A percentile compares a stretch with the other conserved stretches of the same genome.
phyloP scores from a whole-genome alignment of 2,888 invertebrate genomes.

The Chesias legatella region DNA sequence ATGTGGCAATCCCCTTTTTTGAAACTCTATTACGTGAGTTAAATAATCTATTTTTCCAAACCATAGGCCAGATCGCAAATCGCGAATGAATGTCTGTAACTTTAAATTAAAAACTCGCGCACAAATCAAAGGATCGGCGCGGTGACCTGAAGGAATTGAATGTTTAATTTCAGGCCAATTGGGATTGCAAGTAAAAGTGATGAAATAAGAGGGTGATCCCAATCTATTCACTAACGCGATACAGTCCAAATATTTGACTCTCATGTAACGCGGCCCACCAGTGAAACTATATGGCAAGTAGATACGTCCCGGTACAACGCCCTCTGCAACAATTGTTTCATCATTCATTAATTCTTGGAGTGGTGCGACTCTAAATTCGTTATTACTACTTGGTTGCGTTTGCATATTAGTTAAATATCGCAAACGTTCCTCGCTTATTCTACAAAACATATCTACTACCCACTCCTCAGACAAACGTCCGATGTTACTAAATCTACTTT shows the following conservation, averaged over 20 bases:
- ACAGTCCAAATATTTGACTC: not conserved
- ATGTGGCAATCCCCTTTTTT: constrained; percentile 6
- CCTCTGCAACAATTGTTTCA: not conserved
- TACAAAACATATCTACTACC: not conserved
- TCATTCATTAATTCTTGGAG: constrained; percentile 2
- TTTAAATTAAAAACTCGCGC: constrained; percentile 1
- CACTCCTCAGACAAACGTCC: constrained; percentile 1
- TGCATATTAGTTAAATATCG: too few relatives aligned
- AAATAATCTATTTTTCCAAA: constrained; percentile 2
- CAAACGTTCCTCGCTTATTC: too few relatives aligned
- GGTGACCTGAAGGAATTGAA: not conserved
- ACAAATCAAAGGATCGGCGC: not conserved
- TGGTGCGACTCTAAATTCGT: not conserved
- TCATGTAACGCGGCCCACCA: constrained; percentile 2
- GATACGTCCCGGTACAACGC: not conserved
- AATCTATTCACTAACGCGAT: constrained; percentile 5
- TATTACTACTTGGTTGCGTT: not conserved
- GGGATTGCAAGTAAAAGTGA: constrained; percentile 4
- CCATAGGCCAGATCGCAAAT: constrained; percentile 2
- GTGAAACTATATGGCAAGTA: constrained; percentile 6
- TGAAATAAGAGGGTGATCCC: constrained; percentile 3
- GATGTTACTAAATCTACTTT: too few relatives aligned
- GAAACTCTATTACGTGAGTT: constrained; percentile 6
- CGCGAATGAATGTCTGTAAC: not conserved
- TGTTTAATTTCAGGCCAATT: constrained; percentile 5